Evolutionary conservation across 1,140 invertebrate genomes (phyloP).

Genomic region (Lepidurus apus): DNA sequence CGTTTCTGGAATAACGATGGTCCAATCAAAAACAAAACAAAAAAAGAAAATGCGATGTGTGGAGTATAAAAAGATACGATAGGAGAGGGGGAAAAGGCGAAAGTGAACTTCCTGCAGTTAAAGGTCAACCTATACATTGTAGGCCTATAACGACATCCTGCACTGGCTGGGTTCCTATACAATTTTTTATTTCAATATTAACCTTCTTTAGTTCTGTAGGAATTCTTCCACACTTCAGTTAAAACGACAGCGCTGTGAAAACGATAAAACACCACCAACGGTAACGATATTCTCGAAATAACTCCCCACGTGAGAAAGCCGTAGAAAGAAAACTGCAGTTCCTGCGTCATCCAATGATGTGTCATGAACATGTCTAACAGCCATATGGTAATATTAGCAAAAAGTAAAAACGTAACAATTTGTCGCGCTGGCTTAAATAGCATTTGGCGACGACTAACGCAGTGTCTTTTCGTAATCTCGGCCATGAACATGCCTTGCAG

Average conservation of each 20-base stretch:
- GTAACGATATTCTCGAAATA: conserved; percentile 57
- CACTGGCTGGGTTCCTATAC: neutral
- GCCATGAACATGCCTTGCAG: conserved; percentile 58
- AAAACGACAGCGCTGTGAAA: conserved; percentile 65
- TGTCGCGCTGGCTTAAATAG: conserved; percentile 58
- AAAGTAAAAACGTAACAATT: conserved; percentile 61
- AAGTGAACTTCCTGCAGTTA: neutral
- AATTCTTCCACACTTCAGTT: conserved; percentile 62
- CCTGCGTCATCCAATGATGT: conserved; percentile 55
- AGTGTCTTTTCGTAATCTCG: conserved; percentile 53
- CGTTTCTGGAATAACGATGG: conserved; percentile 10
- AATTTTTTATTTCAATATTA: conserved; percentile 32
- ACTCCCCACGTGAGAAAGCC: conserved; percentile 62
- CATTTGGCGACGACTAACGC: conserved; percentile 51
- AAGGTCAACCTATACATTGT: neutral
- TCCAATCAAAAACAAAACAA: neutral
- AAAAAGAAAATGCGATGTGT: neutral
- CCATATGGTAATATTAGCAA: conserved; percentile 63
- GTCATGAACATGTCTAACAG: conserved; percentile 63
- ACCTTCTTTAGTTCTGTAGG: conserved; percentile 47
- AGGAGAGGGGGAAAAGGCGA: neutral
- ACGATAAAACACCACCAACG: conserved; percentile 61
- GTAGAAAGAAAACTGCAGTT: conserved; percentile 57
- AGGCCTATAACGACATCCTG: neutral
- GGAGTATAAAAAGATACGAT: neutral